Evolutionary conservation across 2,888 invertebrate genomes (phyloP).

Genomic region (Stenolophus ochropezus): DNA sequence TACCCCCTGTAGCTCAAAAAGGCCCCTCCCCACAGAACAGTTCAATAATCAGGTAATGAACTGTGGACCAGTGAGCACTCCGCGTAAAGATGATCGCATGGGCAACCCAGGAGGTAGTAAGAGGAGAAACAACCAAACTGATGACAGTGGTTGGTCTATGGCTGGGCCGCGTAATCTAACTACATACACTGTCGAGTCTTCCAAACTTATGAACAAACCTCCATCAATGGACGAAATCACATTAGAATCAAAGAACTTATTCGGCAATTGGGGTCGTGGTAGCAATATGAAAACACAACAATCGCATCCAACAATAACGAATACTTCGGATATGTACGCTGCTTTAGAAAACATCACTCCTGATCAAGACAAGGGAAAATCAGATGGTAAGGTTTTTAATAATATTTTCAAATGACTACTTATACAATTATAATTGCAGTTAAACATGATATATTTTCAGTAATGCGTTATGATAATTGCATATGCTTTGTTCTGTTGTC

Average conservation of each 20-base stretch:
- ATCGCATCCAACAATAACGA: constrained; percentile 65
- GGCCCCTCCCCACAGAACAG: no score
- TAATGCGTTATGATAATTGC: no score
- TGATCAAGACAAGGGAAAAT: constrained; percentile 68
- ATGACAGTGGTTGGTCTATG: constrained; percentile 70
- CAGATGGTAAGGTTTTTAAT: constrained; percentile 33
- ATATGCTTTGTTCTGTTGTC: no score
- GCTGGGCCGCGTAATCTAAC: constrained; percentile 66
- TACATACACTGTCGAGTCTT: constrained; percentile 71
- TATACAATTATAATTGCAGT: no score
- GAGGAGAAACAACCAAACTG: constrained; percentile 71
- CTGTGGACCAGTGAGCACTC: constrained; percentile 69
- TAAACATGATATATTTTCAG: no score
- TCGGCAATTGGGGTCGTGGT: constrained; percentile 70
- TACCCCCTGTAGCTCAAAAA: no score
- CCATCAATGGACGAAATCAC: constrained; percentile 72
- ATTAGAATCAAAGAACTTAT: constrained; percentile 72
- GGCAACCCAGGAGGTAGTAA: constrained; percentile 71
- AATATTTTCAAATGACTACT: no score
- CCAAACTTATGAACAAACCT: constrained; percentile 74
- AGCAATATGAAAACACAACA: constrained; percentile 68
- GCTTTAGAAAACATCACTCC: constrained; percentile 70
- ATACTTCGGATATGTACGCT: constrained; percentile 74
- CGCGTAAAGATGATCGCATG: constrained; percentile 79
- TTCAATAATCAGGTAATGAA: constrained; percentile 79